Evolutionary conservation across 2,888 invertebrate species (phyloP).

Genomic region (Agapostemon virescens): DNA sequence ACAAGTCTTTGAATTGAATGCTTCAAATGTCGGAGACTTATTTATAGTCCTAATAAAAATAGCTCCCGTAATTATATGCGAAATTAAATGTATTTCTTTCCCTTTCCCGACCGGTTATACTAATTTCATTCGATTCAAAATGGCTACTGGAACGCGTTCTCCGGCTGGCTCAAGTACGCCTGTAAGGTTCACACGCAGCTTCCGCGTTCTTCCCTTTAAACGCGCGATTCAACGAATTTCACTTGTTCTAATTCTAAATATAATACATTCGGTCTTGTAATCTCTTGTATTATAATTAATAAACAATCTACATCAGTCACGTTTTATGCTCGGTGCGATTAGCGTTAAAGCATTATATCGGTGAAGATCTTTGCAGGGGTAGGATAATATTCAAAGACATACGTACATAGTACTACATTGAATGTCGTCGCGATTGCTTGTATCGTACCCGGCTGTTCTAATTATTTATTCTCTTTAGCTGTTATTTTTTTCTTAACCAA

Average conservation of each 20-base stretch:
- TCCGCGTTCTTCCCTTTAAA: not conserved
- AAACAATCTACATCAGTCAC: too few relatives aligned
- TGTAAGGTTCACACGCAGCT: conserved; percentile 21
- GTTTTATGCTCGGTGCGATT: too few relatives aligned
- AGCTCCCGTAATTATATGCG: not conserved
- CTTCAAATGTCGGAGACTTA: too few relatives aligned
- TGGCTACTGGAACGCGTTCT: too few relatives aligned
- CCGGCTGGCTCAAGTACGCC: conserved; percentile 25
- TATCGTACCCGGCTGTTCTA: conserved; percentile 6
- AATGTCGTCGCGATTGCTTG: conserved; percentile 41
- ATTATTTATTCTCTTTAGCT: not conserved
- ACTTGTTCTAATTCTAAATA: too few relatives aligned
- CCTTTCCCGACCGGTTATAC: not conserved
- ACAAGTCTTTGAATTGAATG: too few relatives aligned
- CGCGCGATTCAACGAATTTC: too few relatives aligned
- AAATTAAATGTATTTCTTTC: conserved; percentile 1
- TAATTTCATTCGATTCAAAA: not conserved
- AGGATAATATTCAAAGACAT: not conserved
- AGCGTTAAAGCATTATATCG: too few relatives aligned
- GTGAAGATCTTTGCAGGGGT: too few relatives aligned
- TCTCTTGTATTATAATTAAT: too few relatives aligned
- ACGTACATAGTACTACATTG: not conserved
- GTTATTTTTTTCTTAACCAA: not conserved
- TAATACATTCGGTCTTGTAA: too few relatives aligned
- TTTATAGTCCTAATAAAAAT: conserved; percentile 17